Percentiles rank a stretch among this genome's conserved stretches.
Conservation (phyloP, 2,888 invertebrate genomes). For the Osmoderma eremita region DNA sequence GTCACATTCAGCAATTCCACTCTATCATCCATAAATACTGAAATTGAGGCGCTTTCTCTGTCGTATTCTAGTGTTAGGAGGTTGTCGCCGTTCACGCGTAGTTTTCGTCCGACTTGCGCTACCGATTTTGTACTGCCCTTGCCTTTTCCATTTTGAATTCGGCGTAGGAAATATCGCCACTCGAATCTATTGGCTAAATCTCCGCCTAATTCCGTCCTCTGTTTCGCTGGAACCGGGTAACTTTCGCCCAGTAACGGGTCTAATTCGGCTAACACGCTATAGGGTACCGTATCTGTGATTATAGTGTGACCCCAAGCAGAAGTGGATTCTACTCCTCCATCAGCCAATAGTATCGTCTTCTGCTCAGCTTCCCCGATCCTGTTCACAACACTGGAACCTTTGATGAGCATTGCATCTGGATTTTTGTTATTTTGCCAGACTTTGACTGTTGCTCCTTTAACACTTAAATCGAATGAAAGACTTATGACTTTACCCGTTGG, state of each 20-base stretch:
- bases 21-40: conserved; percentile 88
- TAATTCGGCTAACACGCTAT: conserved; percentile 87
- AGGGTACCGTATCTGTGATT: conserved; percentile 90
- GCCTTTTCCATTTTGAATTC: conserved; percentile 73
- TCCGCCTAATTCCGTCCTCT: conserved; percentile 88
- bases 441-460: conserved; percentile 89
- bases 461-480: conserved; percentile 87
- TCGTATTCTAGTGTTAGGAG: conserved; percentile 92
- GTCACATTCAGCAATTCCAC: conserved; percentile 87
- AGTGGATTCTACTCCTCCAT: conserved; percentile 83
- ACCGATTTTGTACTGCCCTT: conserved; percentile 72
- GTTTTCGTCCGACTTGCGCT: conserved; percentile 84
- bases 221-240: conserved; percentile 91
- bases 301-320: conserved; percentile 90
- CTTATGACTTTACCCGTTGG: conserved; percentile 95
- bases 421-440: conserved; percentile 85
- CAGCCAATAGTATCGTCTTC: conserved; percentile 80
- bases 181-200: conserved; percentile 93
- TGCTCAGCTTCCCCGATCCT: conserved; percentile 85
- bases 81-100: conserved; percentile 91
- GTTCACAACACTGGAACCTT: conserved; percentile 85
- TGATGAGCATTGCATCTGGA: conserved; percentile 86
- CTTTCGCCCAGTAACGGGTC: conserved; percentile 90
- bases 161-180: conserved; percentile 92
- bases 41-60: conserved; percentile 84